Evolutionary conservation across 2,797 vertebrate genomes (phyloP), one percentile per base, ranked within the genome.

Genomic region (Schizopygopsis malacanthus): DNA sequence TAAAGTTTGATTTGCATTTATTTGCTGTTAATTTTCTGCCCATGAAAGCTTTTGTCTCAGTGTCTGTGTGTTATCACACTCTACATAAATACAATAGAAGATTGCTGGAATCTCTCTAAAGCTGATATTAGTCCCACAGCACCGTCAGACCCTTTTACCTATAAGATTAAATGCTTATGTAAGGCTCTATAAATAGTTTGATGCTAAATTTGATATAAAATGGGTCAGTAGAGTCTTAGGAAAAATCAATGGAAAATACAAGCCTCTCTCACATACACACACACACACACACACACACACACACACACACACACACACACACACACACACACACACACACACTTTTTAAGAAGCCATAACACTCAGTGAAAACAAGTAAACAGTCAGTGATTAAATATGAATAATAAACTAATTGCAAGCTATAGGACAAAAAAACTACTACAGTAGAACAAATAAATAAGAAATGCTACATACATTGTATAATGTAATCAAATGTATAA

Each of bases 181-280:
- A 90, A 88, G 79, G 67, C 28, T 13, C 72, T 33, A 82, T 59
- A 89, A 91, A 89, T 80, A 45, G 87, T 59, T 37, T 16, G 86
- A 86, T 87, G 76, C 81, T 84, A 76, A 81, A 86, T 83, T 56
- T 76, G n/a, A 79, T 59, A 59, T 59, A 54, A 86, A 94, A 71
- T 92, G 89, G 93, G 93, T 93, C 92, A 92, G 89, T 81, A 86
- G 90, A 87, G 89, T 90, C 93, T 90, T 89, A 81, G 56, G 75
- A 39, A 25, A 63, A 50, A 61, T 81, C 43, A 25, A 50, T 76
- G 50, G 39, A 78, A 71, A 81, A 82, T 18, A 28, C 8, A 70
- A 47, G 13, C 16, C 10, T 45, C 25, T 45, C 16, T 50, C 47
- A 50, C 13, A 50, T 43, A 76, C 41, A 52, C 22, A 52, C 7